Evolutionary conservation across 2,888 invertebrate species (phyloP).

Genomic region (Aplocera efformata): DNA sequence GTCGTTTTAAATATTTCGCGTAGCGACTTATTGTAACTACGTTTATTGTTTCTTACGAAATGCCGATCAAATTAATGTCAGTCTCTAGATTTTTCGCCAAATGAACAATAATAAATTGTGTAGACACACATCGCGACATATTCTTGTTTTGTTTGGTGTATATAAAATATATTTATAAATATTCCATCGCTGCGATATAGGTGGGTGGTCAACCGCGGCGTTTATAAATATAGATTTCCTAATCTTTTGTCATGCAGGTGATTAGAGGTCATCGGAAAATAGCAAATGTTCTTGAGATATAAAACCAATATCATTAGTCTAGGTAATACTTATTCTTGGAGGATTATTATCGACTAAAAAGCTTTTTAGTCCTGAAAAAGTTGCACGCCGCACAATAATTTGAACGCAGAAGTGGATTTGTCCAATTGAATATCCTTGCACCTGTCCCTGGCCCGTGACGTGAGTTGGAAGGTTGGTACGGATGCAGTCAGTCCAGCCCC

Average conservation of each 20-base stretch:
- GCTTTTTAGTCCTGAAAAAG: too few species aligned
- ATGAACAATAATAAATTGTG: constrained; percentile 6
- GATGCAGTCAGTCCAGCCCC: constrained; percentile 54
- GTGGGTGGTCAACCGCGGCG: constrained; percentile 1
- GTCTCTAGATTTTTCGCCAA: constrained; percentile 5
- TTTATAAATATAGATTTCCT: not conserved
- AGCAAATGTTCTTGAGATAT: too few species aligned
- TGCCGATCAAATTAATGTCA: not conserved
- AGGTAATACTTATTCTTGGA: too few species aligned
- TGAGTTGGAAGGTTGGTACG: constrained; percentile 35
- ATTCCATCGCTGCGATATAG: constrained; percentile 2
- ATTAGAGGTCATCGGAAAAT: too few species aligned
- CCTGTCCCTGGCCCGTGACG: constrained; percentile 61
- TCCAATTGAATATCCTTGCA: constrained; percentile 34
- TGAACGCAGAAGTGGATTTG: not conserved
- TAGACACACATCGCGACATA: not conserved
- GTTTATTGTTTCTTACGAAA: constrained; percentile 8
- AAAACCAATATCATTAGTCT: too few species aligned
- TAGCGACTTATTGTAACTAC: not conserved
- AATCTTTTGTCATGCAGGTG: not conserved
- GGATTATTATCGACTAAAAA: too few species aligned
- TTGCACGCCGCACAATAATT: too few species aligned
- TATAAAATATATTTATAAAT: constrained; percentile 7
- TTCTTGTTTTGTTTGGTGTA: constrained; percentile 11
- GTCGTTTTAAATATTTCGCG: constrained; percentile 3